Base-by-base conservation (phyloP, 2,888 invertebrate species). In the Rotaria magnacalcarata region DNA sequence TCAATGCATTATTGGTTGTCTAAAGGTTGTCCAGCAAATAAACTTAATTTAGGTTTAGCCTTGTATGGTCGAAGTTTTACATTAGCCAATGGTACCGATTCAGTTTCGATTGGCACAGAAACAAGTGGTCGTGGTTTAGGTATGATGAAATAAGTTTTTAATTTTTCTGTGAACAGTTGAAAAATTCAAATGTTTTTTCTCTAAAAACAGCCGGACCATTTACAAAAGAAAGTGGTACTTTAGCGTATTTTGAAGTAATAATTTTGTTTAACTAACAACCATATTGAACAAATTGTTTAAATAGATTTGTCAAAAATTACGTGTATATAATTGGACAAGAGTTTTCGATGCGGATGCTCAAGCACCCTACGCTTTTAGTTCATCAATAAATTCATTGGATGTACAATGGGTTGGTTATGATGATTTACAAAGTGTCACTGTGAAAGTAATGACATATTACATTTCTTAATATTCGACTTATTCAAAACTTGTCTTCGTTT, bases 21-120 rank as follows among this genome's bases (percentile, higher is more conserved):
- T 4, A 80, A 85, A 43, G 87, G 87, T 24, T 87, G 87, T 84
- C 43, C 85, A 67, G 84, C 85, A 10, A 52, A 85, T 52, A 87
- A 87, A 85, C 58, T 87, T 7, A 85, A 87, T 74, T 85, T 87
- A 56, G 87, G 87, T 19, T 50, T 87, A 60, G 87, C 87, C n/a
- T 21, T 84, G n/a, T 87, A 87, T 87, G 87, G 87, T n/a, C 75
- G 86, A 21, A 85, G 54, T 41, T 86, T 86, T 85, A 86, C 86
- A 56, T 60, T 86, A 52, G 50, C 24, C 27, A 86, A 86, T 84
- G n/a, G 34, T 21, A 75, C 85, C 24, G 14, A n/a, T 47, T 80
- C 74, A 21, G n/a, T 47, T 1, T 75, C 85, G 16, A 54, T 85
- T 34, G 85, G 75, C 3, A 75, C 86, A n/a, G 58, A 84, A 43